Percentiles rank a stretch among this genome's conserved stretches.
phyloP scores from a whole-genome alignment of 2,113 vertebrate genomes.

The Lipophrys pholis region DNA sequence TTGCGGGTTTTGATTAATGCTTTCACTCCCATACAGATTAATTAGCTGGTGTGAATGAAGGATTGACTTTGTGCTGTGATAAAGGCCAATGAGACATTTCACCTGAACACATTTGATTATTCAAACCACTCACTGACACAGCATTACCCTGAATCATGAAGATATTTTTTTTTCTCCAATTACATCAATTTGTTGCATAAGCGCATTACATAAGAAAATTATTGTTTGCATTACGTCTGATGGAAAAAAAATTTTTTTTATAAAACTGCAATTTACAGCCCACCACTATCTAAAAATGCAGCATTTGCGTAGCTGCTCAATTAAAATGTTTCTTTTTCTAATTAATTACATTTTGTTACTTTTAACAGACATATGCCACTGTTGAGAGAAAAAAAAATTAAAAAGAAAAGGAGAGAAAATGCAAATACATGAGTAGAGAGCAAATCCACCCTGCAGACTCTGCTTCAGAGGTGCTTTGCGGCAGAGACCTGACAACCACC shows the following conservation, averaged over 20 bases:
- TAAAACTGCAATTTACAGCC: conserved; percentile 11
- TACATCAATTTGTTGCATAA: conserved; percentile 39
- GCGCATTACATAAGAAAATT: conserved; percentile 27
- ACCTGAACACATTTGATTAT: conserved; percentile 27
- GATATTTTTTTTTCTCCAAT: conserved; percentile 29
- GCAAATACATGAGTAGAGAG: conserved; percentile 10
- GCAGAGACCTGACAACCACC: conserved; percentile 29
- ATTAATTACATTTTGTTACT: conserved; percentile 7
- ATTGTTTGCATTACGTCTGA: conserved; percentile 24
- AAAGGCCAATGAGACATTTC: conserved; percentile 31
- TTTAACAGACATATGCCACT: conserved; percentile 9
- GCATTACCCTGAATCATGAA: conserved; percentile 26
- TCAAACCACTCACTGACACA: conserved; percentile 6
- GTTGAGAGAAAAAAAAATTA: conserved; percentile 2
- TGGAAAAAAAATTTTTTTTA: neutral
- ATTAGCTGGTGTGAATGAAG: conserved; percentile 18
- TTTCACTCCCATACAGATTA: neutral
- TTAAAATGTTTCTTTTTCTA: conserved; percentile 15
- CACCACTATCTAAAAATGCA: conserved; percentile 6
- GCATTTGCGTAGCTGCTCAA: conserved; percentile 5
- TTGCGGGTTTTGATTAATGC: conserved; percentile 20
- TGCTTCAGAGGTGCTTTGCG: conserved; percentile 33
- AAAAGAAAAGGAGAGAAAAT: conserved; percentile 9
- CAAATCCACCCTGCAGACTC: conserved; percentile 34
- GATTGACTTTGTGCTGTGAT: conserved; percentile 4